phyloP scores from a whole-genome alignment of 1,140 invertebrate genomes.

The Cephus cinctus region DNA sequence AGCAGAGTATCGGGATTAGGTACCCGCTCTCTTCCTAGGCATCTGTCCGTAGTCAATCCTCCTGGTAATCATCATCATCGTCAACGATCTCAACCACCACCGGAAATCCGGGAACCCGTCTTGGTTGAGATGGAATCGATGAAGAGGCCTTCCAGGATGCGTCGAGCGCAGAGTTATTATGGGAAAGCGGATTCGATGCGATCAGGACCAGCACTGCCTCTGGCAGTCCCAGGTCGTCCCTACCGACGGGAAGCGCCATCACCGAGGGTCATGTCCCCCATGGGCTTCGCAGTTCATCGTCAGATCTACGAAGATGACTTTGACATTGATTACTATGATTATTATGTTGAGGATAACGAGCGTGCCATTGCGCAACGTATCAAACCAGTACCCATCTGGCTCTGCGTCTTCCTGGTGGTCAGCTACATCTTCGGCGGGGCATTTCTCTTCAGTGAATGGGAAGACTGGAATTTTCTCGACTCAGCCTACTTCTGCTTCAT shows the following conservation, averaged over 20 bases:
- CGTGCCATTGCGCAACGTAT: slow-evolving; percentile 43
- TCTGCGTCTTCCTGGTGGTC: slow-evolving; percentile 85
- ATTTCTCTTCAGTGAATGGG: slow-evolving; percentile 82
- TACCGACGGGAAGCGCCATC: slow-evolving; percentile 51
- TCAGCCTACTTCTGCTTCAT: slow-evolving; percentile 96
- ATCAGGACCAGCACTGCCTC: too few relatives aligned
- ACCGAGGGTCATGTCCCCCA: slow-evolving; percentile 67
- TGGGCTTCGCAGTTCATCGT: slow-evolving; percentile 64
- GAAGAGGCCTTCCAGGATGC: slow-evolving; percentile 23
- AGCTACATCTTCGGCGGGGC: slow-evolving; percentile 88
- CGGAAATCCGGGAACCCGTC: slow-evolving; percentile 4
- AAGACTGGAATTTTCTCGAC: slow-evolving; percentile 86
- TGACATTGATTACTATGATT: slow-evolving; percentile 56
- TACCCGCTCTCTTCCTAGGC: background rate
- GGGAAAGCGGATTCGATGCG: slow-evolving; percentile 33
- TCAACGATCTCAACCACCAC: slow-evolving; percentile 1
- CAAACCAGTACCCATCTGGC: slow-evolving; percentile 86
- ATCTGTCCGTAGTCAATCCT: slow-evolving; percentile 4
- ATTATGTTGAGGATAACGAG: slow-evolving; percentile 45
- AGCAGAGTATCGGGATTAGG: background rate
- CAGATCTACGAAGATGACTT: slow-evolving; percentile 59
- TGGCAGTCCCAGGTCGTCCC: slow-evolving; percentile 37
- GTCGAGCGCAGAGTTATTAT: slow-evolving; percentile 34
- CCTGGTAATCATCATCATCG: background rate
- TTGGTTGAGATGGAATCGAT: slow-evolving; percentile 36